Percentiles rank a stretch among this genome's conserved stretches.
These are phyloP conservation scores for Batillaria attramentaria DNA, from an alignment of 1,140 invertebrate genomes.

Conservation along the genomic window DNA sequence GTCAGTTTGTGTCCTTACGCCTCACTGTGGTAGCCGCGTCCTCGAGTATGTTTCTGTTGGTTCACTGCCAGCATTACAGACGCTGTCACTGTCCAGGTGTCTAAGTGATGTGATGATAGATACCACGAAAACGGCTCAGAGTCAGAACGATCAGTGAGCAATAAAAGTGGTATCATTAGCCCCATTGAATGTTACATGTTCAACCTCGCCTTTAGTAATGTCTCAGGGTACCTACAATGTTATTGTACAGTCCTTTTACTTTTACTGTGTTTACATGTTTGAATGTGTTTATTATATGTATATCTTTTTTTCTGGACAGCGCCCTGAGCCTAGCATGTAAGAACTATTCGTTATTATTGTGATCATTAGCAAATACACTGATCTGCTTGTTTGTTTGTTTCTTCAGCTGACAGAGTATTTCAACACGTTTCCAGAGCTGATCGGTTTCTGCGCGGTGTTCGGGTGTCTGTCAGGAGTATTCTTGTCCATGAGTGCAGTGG, in stretches of 20 bases:
- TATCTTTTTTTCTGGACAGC: not conserved
- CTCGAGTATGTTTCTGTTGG: too few species aligned
- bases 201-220: not conserved
- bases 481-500: constrained; percentile 11
- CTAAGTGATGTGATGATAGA: too few species aligned
- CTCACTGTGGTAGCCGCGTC: too few species aligned
- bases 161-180: not conserved
- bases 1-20: too few species aligned
- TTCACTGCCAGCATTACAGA: too few species aligned
- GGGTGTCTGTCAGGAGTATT: not conserved
- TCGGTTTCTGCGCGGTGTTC: not conserved
- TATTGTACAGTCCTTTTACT: not conserved
- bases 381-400: not conserved
- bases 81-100: too few species aligned
- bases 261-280: too few species aligned
- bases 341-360: not conserved
- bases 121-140: too few species aligned
- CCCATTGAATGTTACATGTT: not conserved
- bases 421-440: not conserved
- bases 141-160: too few species aligned
- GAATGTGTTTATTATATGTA: not conserved
- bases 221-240: not conserved
- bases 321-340: not conserved
- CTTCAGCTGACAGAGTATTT: not conserved
- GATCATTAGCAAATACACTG: not conserved